Base-by-base conservation (phyloP, 2,888 invertebrate species). In the Idaea straminata region DNA sequence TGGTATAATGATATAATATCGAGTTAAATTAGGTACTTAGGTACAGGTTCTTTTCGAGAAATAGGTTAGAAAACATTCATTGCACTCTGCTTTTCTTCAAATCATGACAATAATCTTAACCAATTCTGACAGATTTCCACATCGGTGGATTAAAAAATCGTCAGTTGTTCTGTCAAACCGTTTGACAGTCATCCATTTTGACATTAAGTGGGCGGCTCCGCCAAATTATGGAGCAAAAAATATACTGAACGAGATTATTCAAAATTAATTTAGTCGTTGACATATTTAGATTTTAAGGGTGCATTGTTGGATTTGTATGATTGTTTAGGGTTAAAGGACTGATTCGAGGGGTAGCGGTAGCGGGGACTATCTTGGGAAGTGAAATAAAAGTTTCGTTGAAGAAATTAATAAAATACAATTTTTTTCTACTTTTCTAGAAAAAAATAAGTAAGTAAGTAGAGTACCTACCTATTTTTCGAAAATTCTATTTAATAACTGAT, bases 201-300 rank as follows among this genome's bases (percentile, higher is more conserved):
- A 76, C 78, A 70, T 79, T 36, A 64, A 80, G 80, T 74, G 74
- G 68, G 63, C 63, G 64, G 64, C 69, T 47, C 64, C 58, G 61
- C 64, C 61, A 65, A 63, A 64, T 64, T 61, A 58, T 61, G 59
- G 38, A 35, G 35, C 59, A 61, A 25, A 64, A 69, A 66, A 69
- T 69, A 64, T 25, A 47, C 35, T 10, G 65, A 65, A 71, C 58
- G 62, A 62, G 64, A 59, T 69, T 66, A 68, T 70, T 68, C 63
- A 60, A 70, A 65, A 72, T 72, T 64, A 64, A 66, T 68, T 69
- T 65, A 70, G 68, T 68, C 66, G 63, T 71, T 66, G 64, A 66
- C 67, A 65, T 67, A 65, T 67, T 61, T 38, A 35, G 38, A 47
- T 61, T 57, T 25, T 25, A 60, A 25, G 58, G 65, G 62, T 47